Percentiles rank a stretch among this genome's conserved stretches.
Conservation (phyloP, 2,888 invertebrate genomes). For the Galerucella nymphaeae region DNA sequence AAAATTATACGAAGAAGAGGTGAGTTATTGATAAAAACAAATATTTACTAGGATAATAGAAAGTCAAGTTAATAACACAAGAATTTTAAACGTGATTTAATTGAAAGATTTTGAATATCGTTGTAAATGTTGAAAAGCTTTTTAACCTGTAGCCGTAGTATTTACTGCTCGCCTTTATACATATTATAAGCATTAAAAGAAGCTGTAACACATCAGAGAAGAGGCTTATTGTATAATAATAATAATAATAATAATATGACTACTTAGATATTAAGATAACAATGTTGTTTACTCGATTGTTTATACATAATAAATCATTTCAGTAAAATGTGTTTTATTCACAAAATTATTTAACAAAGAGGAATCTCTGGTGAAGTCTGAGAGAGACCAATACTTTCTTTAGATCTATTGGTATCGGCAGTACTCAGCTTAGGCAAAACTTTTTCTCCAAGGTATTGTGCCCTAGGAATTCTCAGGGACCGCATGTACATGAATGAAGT, state of each 20-base stretch:
- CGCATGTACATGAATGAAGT: no score
- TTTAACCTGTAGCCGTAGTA: conserved; percentile 30
- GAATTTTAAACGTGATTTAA: not conserved
- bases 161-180: conserved; percentile 51
- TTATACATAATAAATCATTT: conserved; percentile 57
- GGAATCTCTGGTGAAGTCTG: no score
- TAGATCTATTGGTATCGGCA: no score
- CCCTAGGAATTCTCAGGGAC: no score
- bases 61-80: no score
- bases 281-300: conserved; percentile 53
- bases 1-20: no score
- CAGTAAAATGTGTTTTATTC: conserved; percentile 28
- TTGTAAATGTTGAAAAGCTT: conserved; percentile 17
- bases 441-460: no score
- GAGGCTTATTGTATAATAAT: conserved; percentile 56
- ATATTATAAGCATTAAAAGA: conserved; percentile 49
- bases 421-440: no score
- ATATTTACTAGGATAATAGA: no score
- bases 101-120: conserved; percentile 1
- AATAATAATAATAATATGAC: conserved; percentile 36
- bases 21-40: no score
- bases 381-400: no score
- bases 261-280: conserved; percentile 40
- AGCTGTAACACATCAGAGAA: conserved; percentile 58
- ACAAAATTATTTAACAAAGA: not conserved